These are phyloP conservation scores for Notospermus geniculatus DNA, from an alignment of 1,140 invertebrate species.

Conservation along the genomic window DNA sequence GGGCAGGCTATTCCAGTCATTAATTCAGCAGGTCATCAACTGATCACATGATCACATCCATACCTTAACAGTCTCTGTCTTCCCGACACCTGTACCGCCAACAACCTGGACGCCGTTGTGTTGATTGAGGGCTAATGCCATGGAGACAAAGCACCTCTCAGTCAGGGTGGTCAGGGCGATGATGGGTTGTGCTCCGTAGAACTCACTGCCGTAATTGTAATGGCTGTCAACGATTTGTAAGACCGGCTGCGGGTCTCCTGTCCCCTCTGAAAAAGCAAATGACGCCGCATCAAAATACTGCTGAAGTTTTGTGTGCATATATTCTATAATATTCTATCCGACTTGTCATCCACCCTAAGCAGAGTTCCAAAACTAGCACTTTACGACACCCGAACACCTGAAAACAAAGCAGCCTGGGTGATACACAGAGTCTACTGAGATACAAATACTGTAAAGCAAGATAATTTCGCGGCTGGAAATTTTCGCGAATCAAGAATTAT, in stretches of 20 bases:
- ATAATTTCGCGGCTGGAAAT: too few species aligned
- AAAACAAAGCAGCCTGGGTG: too few species aligned
- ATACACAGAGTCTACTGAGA: not conserved
- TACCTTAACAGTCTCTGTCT: constrained; percentile 54
- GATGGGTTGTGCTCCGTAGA: constrained; percentile 48
- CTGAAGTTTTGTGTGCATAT: too few species aligned
- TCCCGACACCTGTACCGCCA: constrained; percentile 49
- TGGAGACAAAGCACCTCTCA: constrained; percentile 51
- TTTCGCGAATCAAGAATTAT: too few species aligned
- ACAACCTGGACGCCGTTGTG: constrained; percentile 41
- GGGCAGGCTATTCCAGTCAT: too few species aligned
- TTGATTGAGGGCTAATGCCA: constrained; percentile 46
- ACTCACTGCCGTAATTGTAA: constrained; percentile 52
- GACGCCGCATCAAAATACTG: too few species aligned
- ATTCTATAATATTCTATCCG: too few species aligned
- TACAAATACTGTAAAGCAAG: too few species aligned
- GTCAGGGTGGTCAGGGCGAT: constrained; percentile 48
- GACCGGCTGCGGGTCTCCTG: constrained; percentile 30
- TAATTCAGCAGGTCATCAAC: constrained; percentile 3
- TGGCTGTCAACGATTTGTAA: constrained; percentile 49
- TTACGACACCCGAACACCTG: too few species aligned
- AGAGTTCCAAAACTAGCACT: too few species aligned
- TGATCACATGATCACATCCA: not conserved
- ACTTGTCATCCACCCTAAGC: too few species aligned
- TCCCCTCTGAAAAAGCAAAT: constrained; percentile 32